Conservation (phyloP, 2,113 vertebrate genomes). For the Eonycteris spelaea region DNA sequence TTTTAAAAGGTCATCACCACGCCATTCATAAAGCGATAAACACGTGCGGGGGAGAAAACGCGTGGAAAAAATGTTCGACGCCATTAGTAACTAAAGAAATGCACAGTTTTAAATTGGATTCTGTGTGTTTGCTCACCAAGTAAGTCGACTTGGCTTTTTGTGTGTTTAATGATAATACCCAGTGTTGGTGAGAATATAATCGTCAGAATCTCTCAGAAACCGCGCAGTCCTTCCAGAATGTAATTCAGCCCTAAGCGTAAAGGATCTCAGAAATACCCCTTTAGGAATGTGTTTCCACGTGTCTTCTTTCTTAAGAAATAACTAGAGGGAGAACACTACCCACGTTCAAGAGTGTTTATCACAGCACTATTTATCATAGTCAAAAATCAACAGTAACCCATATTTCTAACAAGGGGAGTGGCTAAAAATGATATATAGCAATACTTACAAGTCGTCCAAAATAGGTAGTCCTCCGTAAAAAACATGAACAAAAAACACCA, state of each 20-base stretch:
- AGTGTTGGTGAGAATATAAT: neutral
- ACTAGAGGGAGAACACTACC: neutral
- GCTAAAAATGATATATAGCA: neutral
- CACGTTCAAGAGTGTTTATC: neutral
- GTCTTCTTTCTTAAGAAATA: conserved; percentile 27
- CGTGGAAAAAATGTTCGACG: neutral
- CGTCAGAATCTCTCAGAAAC: neutral
- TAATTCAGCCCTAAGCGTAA: neutral
- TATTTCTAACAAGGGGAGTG: neutral
- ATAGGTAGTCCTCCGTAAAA: neutral
- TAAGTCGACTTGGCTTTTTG: neutral
- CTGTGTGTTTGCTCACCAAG: neutral
- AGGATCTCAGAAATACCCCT: neutral
- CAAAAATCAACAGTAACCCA: neutral
- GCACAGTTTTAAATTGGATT: neutral
- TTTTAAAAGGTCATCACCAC: neutral
- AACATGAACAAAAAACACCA: neutral
- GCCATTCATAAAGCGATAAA: neutral
- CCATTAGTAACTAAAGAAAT: neutral
- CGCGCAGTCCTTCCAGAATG: neutral
- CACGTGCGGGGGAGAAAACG: neutral
- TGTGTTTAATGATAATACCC: neutral
- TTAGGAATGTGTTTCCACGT: neutral
- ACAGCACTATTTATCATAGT: neutral
- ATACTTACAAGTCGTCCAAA: neutral